These are phyloP conservation scores for Tineola bisselliella DNA, from an alignment of 2,888 invertebrate species.

Conservation along the genomic window DNA sequence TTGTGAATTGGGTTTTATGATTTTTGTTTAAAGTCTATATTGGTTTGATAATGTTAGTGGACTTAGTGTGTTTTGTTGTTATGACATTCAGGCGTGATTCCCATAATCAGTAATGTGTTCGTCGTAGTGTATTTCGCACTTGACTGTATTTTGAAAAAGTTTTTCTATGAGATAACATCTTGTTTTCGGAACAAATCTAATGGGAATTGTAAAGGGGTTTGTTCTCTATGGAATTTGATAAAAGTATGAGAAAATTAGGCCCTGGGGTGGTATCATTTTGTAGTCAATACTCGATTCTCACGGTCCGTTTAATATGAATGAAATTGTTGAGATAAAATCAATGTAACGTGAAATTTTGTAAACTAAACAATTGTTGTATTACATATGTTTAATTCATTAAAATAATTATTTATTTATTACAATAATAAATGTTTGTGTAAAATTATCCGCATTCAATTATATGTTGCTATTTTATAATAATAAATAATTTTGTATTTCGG, in stretches of 20 bases:
- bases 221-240: slow-evolving; percentile 2
- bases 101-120: slow-evolving; percentile 54
- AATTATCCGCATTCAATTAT: no score
- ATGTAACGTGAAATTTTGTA: not conserved
- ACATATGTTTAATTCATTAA: not conserved
- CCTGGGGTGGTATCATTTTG: not conserved
- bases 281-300: slow-evolving; percentile 31
- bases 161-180: slow-evolving; percentile 44
- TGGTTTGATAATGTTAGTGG: not conserved
- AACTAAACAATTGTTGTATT: not conserved
- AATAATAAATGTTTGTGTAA: no score
- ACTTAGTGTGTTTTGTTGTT: slow-evolving; percentile 23
- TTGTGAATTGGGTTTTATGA: not conserved
- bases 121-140: slow-evolving; percentile 58
- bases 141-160: slow-evolving; percentile 34
- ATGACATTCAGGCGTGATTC: slow-evolving; percentile 47
- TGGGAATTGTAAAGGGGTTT: slow-evolving; percentile 17
- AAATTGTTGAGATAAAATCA: slow-evolving; percentile 22
- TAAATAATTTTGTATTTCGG: no score
- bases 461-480: no score
- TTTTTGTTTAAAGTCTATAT: not conserved
- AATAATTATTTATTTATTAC: no score
- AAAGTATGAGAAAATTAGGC: not conserved
- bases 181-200: slow-evolving; percentile 27
- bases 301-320: slow-evolving; percentile 29